Conservation (phyloP, 1,140 invertebrate genomes). For the Neodiprion pinetum region DNA sequence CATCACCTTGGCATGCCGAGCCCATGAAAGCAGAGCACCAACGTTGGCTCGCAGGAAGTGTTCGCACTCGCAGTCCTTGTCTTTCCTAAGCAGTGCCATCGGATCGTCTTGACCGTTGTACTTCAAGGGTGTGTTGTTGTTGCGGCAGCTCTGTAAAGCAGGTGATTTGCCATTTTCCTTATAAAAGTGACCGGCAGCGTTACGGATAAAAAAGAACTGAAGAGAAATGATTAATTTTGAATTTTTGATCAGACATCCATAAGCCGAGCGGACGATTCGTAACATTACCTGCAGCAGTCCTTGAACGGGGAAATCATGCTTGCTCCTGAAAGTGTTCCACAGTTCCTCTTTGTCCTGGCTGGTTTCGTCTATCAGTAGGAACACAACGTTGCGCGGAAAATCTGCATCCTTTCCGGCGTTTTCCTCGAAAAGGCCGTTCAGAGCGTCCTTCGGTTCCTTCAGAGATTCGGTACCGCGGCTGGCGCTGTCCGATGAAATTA, state of each 20-base stretch:
- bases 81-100: constrained; percentile 8
- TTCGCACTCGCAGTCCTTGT: constrained; percentile 35
- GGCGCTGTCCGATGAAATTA: neutral
- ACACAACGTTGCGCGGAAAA: constrained; percentile 35
- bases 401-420: neutral
- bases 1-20: constrained; percentile 35
- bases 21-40: constrained; percentile 34
- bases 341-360: constrained; percentile 2
- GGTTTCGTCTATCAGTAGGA: constrained; percentile 36
- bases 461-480: constrained; percentile 3
- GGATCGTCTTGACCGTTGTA: constrained; percentile 11
- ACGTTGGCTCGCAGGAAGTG: constrained; percentile 30
- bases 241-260: too few species aligned
- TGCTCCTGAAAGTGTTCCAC: constrained; percentile 26
- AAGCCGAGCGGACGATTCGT: too few species aligned
- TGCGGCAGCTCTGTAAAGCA: constrained; percentile 31
- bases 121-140: neutral
- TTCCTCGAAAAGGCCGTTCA: neutral
- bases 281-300: constrained; percentile 34
- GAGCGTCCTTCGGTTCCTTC: neutral
- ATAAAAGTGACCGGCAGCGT: neutral
- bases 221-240: too few species aligned
- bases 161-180: too few species aligned
- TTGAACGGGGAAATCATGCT: constrained; percentile 31
- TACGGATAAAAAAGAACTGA: neutral